These are phyloP conservation scores for Ailurus styani DNA, from an alignment of 2,113 vertebrate species.

Conservation along the genomic window DNA sequence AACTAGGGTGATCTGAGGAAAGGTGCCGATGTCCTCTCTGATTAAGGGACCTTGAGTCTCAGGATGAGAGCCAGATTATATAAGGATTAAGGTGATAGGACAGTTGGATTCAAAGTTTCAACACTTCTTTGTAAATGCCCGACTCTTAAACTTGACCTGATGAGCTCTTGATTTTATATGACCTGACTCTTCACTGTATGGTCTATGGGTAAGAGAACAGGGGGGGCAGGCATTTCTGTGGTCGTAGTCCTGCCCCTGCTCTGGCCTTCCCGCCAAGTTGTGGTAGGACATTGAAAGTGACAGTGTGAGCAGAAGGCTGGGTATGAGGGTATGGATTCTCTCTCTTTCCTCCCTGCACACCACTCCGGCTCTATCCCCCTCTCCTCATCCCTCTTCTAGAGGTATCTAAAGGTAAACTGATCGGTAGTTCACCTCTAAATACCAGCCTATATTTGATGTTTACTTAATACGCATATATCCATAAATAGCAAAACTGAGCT, in stretches of 20 bases:
- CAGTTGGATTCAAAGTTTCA: neutral
- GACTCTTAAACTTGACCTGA: neutral
- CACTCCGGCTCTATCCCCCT: neutral
- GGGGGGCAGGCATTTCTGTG: neutral
- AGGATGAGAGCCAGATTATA: neutral
- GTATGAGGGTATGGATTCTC: neutral
- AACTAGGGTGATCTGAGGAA: neutral
- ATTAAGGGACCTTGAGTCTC: neutral
- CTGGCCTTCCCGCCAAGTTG: neutral
- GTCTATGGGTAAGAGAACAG: neutral
- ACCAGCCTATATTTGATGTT: neutral
- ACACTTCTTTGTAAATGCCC: neutral
- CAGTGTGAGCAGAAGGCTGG: neutral
- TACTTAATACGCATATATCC: neutral
- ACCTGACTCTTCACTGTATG: neutral
- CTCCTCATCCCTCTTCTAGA: neutral
- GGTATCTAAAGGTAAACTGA: neutral
- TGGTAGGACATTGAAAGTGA: neutral
- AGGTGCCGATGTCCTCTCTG: neutral
- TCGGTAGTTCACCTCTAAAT: neutral
- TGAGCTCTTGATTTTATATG: neutral
- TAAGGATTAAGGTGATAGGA: neutral
- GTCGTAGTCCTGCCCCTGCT: neutral
- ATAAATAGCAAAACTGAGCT: neutral
- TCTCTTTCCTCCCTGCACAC: neutral